Base-by-base conservation (phyloP, 2,888 invertebrate species). In the Volucella inanis region DNA sequence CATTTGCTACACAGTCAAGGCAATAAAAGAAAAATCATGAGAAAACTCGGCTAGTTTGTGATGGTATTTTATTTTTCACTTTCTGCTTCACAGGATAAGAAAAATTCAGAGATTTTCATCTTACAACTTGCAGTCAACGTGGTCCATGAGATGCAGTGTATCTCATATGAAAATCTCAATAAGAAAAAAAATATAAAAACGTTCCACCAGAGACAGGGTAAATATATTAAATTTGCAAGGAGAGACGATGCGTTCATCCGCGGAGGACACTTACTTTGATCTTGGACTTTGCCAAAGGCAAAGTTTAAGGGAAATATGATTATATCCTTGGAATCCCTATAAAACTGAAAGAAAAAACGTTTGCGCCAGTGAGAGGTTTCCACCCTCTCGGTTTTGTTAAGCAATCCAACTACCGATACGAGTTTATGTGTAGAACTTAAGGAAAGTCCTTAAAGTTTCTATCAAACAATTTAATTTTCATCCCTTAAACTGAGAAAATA, bases 101-200 rank as follows among this genome's bases (percentile, higher is more conserved):
- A 59, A 9, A 43, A 45, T 49, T 52, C 31, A 14, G 12, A 55
- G 41, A 74, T 68, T 74, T 68, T 80, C 54, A 67, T 74, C 75
- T 47, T 52, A 80, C 6, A 31, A 6, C 6, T 68, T 68, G 49
- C 64, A 31, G 62, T 62, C 61, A 43, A 31, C 59, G 31, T n/a
- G 14, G 15, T 50, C 31, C 15, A 47, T n/a, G 14, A 12, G 14
- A 18, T 45, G 3, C 49, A 41, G 52, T 41, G 11, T 11, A 49
- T 52, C 31, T 59, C 68, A 61, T 74, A 80, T 74, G 61, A 80
- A 74, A 80, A 75, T 80, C 41, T 54, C 47, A 61, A 31, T 6
- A 31, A 31, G 6, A 6, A 31, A 31, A 31, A 31, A 22, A 22
- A 6, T 6, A 6, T 4, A 67, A 74, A 59, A 65, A 18, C 18